These are phyloP conservation scores for Rhagium mordax DNA, from an alignment of 2,888 invertebrate species.

Conservation along the genomic window DNA sequence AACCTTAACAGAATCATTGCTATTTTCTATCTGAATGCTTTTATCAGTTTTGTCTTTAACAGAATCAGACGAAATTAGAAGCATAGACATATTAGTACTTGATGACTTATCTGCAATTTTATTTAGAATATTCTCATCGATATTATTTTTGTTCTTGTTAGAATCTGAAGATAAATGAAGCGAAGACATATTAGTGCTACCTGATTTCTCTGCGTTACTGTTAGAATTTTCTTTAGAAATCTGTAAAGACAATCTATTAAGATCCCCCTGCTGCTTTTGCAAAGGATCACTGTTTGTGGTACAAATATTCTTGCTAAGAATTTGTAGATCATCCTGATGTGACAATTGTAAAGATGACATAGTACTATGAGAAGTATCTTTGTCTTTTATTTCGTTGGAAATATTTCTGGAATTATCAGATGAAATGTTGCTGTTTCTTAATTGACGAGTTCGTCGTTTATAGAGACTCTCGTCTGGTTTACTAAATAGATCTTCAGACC, in stretches of 20 bases:
- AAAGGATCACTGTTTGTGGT: background rate
- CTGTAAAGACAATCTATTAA: background rate
- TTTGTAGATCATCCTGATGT: slow-evolving; percentile 2
- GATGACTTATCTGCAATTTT: slow-evolving; percentile 24
- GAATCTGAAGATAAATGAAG: slow-evolving; percentile 21
- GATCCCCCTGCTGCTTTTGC: background rate
- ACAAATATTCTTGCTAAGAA: slow-evolving; percentile 26
- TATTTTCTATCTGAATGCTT: background rate
- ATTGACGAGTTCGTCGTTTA: slow-evolving; percentile 3
- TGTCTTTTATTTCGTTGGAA: slow-evolving; percentile 11
- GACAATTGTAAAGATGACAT: slow-evolving; percentile 37
- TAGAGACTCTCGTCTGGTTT: slow-evolving; percentile 14
- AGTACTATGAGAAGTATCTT: background rate
- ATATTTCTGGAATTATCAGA: slow-evolving; percentile 34
- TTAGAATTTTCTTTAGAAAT: slow-evolving; percentile 15
- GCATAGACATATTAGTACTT: slow-evolving; percentile 35
- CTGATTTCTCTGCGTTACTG: slow-evolving; percentile 15
- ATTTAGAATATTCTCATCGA: background rate
- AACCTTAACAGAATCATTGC: too few relatives aligned
- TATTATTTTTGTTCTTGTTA: background rate
- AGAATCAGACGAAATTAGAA: slow-evolving; percentile 22
- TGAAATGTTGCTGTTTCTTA: background rate
- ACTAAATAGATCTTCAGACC: slow-evolving; percentile 8
- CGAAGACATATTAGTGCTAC: slow-evolving; percentile 39
- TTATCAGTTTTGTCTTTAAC: background rate